Percentiles rank a stretch among this genome's conserved stretches.
Conservation (phyloP, 1,140 invertebrate genomes). For the Wasmannia auropunctata region DNA sequence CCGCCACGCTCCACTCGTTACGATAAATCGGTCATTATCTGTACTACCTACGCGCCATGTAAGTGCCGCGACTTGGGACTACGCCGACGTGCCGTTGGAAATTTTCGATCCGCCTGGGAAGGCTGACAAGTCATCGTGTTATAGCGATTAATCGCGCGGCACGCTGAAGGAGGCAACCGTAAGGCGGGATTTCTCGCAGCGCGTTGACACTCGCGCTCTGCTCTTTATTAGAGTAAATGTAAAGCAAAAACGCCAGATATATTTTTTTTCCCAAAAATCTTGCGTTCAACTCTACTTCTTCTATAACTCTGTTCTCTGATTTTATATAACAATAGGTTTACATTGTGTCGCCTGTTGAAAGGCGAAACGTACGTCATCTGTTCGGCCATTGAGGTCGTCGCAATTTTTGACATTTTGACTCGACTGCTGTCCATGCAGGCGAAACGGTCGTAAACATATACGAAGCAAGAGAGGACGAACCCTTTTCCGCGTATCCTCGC, state of each 20-base stretch:
- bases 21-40: constrained; percentile 83
- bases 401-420: constrained; percentile 65
- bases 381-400: not conserved
- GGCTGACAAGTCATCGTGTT: constrained; percentile 21
- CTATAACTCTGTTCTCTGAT: not conserved
- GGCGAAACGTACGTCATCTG: not conserved
- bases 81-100: constrained; percentile 29
- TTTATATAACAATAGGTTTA: not conserved
- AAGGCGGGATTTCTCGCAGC: not conserved
- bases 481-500: constrained; percentile 83
- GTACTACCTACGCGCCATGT: constrained; percentile 47
- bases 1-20: constrained; percentile 77
- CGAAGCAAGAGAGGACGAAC: constrained; percentile 73
- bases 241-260: not conserved
- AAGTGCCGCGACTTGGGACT: constrained; percentile 39
- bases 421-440: constrained; percentile 60
- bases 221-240: not conserved
- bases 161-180: not conserved
- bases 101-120: constrained; percentile 29
- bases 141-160: not conserved
- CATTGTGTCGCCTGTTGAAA: too few species aligned
- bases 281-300: not conserved
- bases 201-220: not conserved
- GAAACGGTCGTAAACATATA: constrained; percentile 82
- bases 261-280: not conserved